Evolutionary conservation across 2,797 vertebrate species (phyloP).

Genomic region (Peromyscus aztecus): DNA sequence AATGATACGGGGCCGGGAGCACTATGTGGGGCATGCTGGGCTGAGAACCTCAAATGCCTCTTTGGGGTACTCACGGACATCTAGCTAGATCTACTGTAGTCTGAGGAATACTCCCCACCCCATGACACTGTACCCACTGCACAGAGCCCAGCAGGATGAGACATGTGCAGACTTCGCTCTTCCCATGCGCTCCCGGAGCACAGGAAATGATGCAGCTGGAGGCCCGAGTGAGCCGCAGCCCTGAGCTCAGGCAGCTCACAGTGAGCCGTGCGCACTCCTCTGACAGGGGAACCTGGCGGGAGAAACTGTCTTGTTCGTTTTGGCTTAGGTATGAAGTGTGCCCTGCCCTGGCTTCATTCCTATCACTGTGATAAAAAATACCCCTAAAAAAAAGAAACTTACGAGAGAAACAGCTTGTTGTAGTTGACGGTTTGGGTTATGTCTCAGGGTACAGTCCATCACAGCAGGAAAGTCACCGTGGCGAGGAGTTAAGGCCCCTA

Average conservation of each 20-base stretch:
- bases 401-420: not conserved
- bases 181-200: accelerated
- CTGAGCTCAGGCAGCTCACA: not conserved
- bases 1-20: accelerated
- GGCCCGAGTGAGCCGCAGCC: accelerated
- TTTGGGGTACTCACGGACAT: not conserved
- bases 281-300: not conserved
- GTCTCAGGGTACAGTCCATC: not conserved
- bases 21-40: not conserved
- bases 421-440: not conserved
- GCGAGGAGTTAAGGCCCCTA: not conserved
- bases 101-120: no score
- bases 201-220: accelerated
- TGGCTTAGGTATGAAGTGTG: not conserved
- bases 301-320: no score
- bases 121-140: accelerated
- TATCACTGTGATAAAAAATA: not conserved
- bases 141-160: accelerated
- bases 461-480: not conserved
- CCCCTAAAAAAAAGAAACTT: not conserved
- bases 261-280: accelerated
- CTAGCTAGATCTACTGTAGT: accelerated
- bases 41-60: accelerated
- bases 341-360: not conserved
- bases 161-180: accelerated